Evolutionary conservation across 2,113 vertebrate genomes (phyloP).

Genomic region (Mus musculus): DNA sequence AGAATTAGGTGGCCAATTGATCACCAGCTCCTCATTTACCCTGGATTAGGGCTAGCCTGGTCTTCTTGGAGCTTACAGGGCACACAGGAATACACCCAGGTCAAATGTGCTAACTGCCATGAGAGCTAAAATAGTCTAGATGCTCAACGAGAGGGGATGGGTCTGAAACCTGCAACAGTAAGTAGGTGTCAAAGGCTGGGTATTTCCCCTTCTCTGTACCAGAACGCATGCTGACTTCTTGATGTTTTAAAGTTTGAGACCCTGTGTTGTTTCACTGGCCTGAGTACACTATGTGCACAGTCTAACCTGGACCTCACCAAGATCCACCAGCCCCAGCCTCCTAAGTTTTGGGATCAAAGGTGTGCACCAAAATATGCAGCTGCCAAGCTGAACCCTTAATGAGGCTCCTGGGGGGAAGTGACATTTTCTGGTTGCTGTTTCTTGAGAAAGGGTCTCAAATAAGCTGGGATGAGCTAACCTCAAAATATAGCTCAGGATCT

Average conservation of each 20-base stretch:
- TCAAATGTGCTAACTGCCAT: too few species aligned
- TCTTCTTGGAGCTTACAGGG: background rate
- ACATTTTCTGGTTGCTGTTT: too few species aligned
- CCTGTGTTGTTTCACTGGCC: too few species aligned
- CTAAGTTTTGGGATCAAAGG: background rate
- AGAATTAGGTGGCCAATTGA: background rate
- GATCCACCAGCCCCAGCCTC: background rate
- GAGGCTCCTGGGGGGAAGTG: too few species aligned
- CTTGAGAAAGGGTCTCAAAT: too few species aligned
- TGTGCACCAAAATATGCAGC: background rate
- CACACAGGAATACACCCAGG: background rate
- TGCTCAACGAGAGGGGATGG: background rate
- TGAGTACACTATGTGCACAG: background rate
- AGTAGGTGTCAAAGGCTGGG: background rate
- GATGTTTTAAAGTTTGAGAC: background rate
- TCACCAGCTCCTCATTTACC: background rate
- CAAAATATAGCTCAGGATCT: too few species aligned
- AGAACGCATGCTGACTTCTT: background rate
- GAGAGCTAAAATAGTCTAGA: background rate
- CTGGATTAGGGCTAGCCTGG: background rate
- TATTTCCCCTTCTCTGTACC: too few species aligned
- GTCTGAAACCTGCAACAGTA: background rate
- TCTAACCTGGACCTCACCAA: background rate
- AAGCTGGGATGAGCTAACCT: too few species aligned
- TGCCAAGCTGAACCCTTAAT: too few species aligned